These are phyloP conservation scores for Mola mola DNA, from an alignment of 2,113 vertebrate species.

Conservation along the genomic window DNA sequence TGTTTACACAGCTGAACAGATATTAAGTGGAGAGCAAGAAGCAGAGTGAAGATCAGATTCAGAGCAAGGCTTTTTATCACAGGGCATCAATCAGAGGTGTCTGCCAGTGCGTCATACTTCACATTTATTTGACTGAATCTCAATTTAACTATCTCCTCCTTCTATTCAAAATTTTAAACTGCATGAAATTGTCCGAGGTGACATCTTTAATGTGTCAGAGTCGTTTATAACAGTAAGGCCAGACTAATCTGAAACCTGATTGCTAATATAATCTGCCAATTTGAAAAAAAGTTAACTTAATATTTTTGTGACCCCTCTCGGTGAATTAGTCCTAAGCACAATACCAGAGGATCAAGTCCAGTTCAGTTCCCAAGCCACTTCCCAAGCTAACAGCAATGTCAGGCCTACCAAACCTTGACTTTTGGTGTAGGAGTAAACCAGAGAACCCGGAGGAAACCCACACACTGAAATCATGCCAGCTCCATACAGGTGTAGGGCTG, in stretches of 20 bases:
- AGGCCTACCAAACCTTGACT: conserved; percentile 7
- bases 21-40: conserved; percentile 13
- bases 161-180: conserved; percentile 48
- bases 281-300: conserved; percentile 14
- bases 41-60: conserved; percentile 43
- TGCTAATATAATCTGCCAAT: conserved; percentile 6
- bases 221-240: conserved; percentile 21
- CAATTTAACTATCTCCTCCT: conserved; percentile 35
- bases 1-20: conserved; percentile 46
- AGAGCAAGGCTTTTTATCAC: conserved; percentile 29
- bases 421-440: conserved; percentile 24
- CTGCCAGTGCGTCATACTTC: conserved; percentile 36
- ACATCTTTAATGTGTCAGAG: conserved; percentile 17
- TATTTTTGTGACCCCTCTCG: conserved; percentile 7
- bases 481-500: conserved; percentile 4
- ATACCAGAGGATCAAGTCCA: not conserved
- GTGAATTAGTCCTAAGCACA: not conserved
- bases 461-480: conserved; percentile 11
- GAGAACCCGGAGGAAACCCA: conserved; percentile 29
- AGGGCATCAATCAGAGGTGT: conserved; percentile 40
- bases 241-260: not conserved
- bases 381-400: conserved; percentile 6
- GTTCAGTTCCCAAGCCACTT: conserved; percentile 5
- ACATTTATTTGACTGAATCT: conserved; percentile 55
- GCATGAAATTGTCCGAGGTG: conserved; percentile 12